Evolutionary conservation across 2,113 vertebrate genomes (phyloP), one percentile per base, ranked within the genome.

Genomic region (Rhinopomastus cyanomelas): DNA sequence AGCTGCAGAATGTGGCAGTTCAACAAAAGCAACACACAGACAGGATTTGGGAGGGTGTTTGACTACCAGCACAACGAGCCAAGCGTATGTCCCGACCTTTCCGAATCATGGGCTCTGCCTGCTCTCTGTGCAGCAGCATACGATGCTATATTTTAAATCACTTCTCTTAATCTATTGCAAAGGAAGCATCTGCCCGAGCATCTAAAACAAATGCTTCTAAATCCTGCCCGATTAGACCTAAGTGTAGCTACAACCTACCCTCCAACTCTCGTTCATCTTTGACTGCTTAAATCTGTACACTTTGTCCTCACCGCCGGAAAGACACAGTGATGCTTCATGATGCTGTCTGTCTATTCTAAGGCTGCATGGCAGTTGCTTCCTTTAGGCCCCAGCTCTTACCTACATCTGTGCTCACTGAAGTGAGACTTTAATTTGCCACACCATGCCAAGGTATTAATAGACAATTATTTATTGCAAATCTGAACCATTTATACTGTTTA

Each of bases 391-490:
- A 94, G 96, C 36, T 90, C 91, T 92, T 95, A 96, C 96, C 94
- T 97, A 96, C 96, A 97, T 97, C 97, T 97, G 97, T 98, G 97
- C 96, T 98, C 96, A 97, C 94, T 97, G 97, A 97, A 97, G 97
- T 96, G 97, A 96, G 96, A 97, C 98, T 98, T 97, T 98, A 95
- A 98, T 98, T 98, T 98, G 97, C 98, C 97, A 96, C 97, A 97
- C 97, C 97, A 97, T 60, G 97, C 97, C 97, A 97, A 93, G 95
- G 96, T 97, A 98, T 98, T 98, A 98, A 98, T 98, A 97, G 98
- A 98, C 98, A 98, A 98, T 98, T 98, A 98, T 98, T 98, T 98
- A 98, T 98, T 97, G 97, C 97, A 98, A 97, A 98, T 98, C 96
- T 95, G 96, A 97, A 97, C 96, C 97, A 97, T 98, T 98, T 98